These are phyloP conservation scores for Macaria liturata DNA, from an alignment of 2,888 invertebrate genomes.

Conservation along the genomic window DNA sequence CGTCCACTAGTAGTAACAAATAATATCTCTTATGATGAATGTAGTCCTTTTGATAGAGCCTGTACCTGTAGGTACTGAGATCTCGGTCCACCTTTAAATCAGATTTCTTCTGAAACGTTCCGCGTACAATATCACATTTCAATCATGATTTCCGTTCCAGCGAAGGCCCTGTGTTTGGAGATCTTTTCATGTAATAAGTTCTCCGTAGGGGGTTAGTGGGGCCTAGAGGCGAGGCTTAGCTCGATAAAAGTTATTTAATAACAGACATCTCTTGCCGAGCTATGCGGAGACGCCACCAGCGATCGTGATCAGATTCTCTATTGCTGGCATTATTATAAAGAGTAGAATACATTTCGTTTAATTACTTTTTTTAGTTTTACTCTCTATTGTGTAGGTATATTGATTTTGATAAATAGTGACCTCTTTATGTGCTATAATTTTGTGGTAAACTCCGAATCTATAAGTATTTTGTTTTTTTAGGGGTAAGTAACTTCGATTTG, in stretches of 20 bases:
- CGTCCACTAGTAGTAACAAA: too few species aligned
- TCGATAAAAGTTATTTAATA: conserved; percentile 80
- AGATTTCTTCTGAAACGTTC: conserved; percentile 4
- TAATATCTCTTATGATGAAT: too few species aligned
- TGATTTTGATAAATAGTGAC: too few species aligned
- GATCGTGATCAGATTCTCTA: conserved; percentile 50
- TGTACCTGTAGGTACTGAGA: too few species aligned
- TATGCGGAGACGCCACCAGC: conserved; percentile 42
- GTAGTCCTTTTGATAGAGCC: too few species aligned
- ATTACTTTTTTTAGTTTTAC: too few species aligned
- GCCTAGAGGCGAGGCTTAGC: conserved; percentile 51
- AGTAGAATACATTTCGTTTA: conserved; percentile 8
- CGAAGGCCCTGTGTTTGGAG: conserved; percentile 25
- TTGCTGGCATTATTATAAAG: conserved; percentile 32
- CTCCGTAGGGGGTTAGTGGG: conserved; percentile 39
- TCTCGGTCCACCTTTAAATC: not conserved
- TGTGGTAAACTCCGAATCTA: too few species aligned
- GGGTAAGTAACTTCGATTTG: too few species aligned
- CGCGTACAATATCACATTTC: conserved; percentile 11
- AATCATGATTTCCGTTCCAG: conserved; percentile 36
- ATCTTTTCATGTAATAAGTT: conserved; percentile 49
- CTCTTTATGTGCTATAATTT: too few species aligned
- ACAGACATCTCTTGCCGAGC: conserved; percentile 62
- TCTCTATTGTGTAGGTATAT: too few species aligned
- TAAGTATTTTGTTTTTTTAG: too few species aligned